These are phyloP conservation scores for Balaenoptera acutorostrata DNA, from an alignment of 2,113 vertebrate genomes.

Conservation along the genomic window DNA sequence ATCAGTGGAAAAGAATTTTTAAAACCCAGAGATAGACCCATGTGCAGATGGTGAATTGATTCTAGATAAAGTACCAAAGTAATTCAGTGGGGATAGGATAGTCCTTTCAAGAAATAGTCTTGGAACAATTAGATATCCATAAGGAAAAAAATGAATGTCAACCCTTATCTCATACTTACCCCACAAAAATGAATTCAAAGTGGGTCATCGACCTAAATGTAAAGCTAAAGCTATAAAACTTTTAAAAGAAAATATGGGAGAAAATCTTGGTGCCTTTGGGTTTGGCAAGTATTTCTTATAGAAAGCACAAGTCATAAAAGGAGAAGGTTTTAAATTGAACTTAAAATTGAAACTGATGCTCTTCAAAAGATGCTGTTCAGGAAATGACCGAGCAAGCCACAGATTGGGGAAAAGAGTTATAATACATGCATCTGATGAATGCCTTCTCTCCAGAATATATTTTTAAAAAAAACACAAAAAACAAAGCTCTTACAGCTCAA, in stretches of 20 bases:
- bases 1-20: not conserved
- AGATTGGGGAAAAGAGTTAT: not conserved
- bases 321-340: not conserved
- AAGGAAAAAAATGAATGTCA: not conserved
- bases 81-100: not conserved
- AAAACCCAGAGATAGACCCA: not conserved
- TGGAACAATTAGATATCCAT: not conserved
- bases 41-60: not conserved
- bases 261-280: not conserved
- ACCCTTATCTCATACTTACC: not conserved
- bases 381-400: not conserved
- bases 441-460: not conserved
- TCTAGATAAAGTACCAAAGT: not conserved
- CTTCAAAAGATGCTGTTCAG: not conserved
- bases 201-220: not conserved
- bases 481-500: not conserved
- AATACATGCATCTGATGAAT: not conserved
- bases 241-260: not conserved
- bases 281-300: not conserved
- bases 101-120: not conserved
- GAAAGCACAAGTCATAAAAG: not conserved
- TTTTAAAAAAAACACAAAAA: not conserved
- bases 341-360: not conserved
- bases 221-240: not conserved
- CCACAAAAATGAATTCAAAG: not conserved